Evolutionary conservation across 2,113 vertebrate species (phyloP).

Genomic region (Barnardius zonarius): DNA sequence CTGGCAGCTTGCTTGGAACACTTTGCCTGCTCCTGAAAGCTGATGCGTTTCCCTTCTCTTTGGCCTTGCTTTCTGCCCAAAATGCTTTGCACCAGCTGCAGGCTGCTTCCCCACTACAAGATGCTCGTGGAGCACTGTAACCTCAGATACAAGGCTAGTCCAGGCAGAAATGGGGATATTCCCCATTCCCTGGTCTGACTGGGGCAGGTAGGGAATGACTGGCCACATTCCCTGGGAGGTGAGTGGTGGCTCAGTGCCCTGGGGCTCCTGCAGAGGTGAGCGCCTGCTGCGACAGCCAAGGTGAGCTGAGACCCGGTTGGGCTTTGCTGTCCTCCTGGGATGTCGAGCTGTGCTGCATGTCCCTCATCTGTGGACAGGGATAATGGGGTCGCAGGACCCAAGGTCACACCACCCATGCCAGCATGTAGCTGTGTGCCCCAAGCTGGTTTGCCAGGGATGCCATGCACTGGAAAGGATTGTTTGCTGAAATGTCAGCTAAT

Average conservation of each 20-base stretch:
- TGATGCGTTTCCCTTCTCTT: background rate
- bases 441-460: background rate
- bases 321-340: background rate
- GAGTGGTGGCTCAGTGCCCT: background rate
- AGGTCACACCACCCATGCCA: no score
- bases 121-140: background rate
- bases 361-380: fast-evolving
- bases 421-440: background rate
- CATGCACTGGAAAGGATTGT: background rate
- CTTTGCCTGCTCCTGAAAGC: background rate
- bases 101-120: background rate
- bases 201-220: background rate
- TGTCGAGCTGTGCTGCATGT: background rate
- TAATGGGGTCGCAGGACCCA: background rate
- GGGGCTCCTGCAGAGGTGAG: background rate
- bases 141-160: fast-evolving
- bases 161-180: background rate
- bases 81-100: background rate
- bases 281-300: background rate
- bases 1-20: background rate
- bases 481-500: background rate
- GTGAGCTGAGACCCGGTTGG: background rate
- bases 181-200: background rate
- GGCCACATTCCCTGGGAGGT: background rate
- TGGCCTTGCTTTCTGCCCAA: background rate